These are phyloP conservation scores for Pseudomyrmex gracilis DNA, from an alignment of 1,140 invertebrate species.

Conservation along the genomic window DNA sequence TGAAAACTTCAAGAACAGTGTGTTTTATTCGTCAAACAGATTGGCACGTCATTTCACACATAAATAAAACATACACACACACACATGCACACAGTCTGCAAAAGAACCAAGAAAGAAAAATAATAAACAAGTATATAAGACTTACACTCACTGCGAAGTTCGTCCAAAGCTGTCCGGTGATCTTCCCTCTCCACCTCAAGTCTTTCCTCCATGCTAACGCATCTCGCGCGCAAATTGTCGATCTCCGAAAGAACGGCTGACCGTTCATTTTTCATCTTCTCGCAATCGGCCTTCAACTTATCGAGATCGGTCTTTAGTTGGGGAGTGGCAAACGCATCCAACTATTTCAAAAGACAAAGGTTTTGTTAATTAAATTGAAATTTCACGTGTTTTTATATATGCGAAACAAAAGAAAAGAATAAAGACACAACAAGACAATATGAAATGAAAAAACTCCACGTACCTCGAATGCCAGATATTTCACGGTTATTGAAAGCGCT, in stretches of 20 bases:
- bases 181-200: conserved; percentile 83
- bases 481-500: conserved; percentile 89
- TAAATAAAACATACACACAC: not conserved
- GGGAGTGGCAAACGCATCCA: conserved; percentile 87
- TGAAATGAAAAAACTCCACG: not conserved
- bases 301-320: conserved; percentile 86
- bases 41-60: too few species aligned
- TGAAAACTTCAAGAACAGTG: not conserved
- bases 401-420: not conserved
- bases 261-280: conserved; percentile 85
- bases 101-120: conserved; percentile 17
- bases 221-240: conserved; percentile 85
- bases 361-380: not conserved
- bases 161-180: conserved; percentile 78
- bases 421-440: not conserved
- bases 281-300: conserved; percentile 84
- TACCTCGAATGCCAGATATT: conserved; percentile 90
- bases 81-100: too few species aligned
- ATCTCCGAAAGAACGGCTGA: conserved; percentile 84
- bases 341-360: conserved; percentile 82
- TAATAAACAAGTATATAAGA: conserved; percentile 61
- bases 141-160: conserved; percentile 80
- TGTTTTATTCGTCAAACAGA: conserved; percentile 1
- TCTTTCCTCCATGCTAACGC: conserved; percentile 85
- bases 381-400: too few species aligned